These are phyloP conservation scores for Drosophila orosa DNA, from an alignment of 1,140 invertebrate species.

Conservation along the genomic window DNA sequence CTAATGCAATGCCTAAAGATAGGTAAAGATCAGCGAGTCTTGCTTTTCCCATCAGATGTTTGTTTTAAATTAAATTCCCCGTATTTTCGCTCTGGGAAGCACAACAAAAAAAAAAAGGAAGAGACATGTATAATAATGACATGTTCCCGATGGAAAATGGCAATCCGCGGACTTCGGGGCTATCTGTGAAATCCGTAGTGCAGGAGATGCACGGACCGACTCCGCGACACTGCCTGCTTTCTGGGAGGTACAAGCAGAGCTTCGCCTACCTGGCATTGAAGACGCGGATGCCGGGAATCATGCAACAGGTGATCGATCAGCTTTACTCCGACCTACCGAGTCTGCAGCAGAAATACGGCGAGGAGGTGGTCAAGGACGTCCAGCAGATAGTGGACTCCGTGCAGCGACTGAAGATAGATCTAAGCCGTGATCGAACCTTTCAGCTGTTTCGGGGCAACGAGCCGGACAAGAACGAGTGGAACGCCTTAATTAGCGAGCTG, in stretches of 20 bases:
- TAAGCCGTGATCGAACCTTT: slow-evolving; percentile 46
- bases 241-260: slow-evolving; percentile 65
- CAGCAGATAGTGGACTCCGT: slow-evolving; percentile 24
- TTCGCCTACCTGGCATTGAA: slow-evolving; percentile 61
- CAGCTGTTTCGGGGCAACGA: slow-evolving; percentile 50
- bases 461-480: slow-evolving; percentile 65
- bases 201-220: slow-evolving; percentile 25
- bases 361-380: slow-evolving; percentile 43
- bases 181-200: not conserved
- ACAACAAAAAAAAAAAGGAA: not conserved
- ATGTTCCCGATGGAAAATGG: not conserved
- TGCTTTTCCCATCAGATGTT: slow-evolving; percentile 6
- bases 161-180: not conserved
- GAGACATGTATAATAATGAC: not conserved
- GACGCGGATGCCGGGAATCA: slow-evolving; percentile 56
- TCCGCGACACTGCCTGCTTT: slow-evolving; percentile 62
- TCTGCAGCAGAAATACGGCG: slow-evolving; percentile 16
- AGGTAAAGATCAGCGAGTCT: not conserved
- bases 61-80: not conserved
- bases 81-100: not conserved
- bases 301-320: slow-evolving; percentile 46
- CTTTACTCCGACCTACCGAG: not conserved
- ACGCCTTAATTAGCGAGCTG: slow-evolving; percentile 58
- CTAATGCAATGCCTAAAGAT: not conserved
- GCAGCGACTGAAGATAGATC: slow-evolving; percentile 36